These are phyloP conservation scores for Embiotoca jacksoni DNA, from an alignment of 2,113 vertebrate species.

Conservation along the genomic window DNA sequence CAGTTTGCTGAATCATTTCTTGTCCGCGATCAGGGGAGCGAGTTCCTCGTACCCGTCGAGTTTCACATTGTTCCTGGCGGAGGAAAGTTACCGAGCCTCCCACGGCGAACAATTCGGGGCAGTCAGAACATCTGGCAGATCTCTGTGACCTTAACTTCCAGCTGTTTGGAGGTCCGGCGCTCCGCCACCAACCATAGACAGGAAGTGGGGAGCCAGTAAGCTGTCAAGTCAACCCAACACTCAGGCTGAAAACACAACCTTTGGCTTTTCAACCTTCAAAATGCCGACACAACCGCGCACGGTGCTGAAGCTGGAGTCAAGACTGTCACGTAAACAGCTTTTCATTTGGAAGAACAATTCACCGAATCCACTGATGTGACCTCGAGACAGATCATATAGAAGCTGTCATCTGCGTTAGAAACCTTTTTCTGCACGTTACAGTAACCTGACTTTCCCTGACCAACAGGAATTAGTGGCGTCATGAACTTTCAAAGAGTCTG, in stretches of 20 bases:
- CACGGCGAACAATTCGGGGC: constrained; percentile 30
- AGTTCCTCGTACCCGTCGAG: background rate
- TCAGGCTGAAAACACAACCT: constrained; percentile 43
- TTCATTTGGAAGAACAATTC: background rate
- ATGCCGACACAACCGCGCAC: constrained; percentile 17
- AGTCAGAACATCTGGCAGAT: constrained; percentile 75
- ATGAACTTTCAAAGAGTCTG: too few species aligned
- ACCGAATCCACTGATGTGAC: too few species aligned
- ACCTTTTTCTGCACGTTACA: too few species aligned
- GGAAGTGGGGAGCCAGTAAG: constrained; percentile 67
- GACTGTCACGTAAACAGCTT: background rate
- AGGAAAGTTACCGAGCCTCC: constrained; percentile 40
- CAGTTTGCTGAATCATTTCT: constrained; percentile 71
- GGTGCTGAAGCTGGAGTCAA: background rate
- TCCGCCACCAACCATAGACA: constrained; percentile 68
- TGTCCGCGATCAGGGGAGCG: background rate
- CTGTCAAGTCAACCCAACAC: constrained; percentile 58
- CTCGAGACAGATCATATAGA: too few species aligned
- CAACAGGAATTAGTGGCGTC: too few species aligned
- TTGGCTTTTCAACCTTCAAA: constrained; percentile 48
- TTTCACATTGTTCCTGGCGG: constrained; percentile 29
- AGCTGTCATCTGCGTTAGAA: too few species aligned
- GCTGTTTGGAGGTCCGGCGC: constrained; percentile 66
- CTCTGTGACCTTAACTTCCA: constrained; percentile 69
- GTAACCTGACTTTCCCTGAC: too few species aligned